Conservation (phyloP, 2,113 vertebrate species). For the Herpailurus yagouaroundi region DNA sequence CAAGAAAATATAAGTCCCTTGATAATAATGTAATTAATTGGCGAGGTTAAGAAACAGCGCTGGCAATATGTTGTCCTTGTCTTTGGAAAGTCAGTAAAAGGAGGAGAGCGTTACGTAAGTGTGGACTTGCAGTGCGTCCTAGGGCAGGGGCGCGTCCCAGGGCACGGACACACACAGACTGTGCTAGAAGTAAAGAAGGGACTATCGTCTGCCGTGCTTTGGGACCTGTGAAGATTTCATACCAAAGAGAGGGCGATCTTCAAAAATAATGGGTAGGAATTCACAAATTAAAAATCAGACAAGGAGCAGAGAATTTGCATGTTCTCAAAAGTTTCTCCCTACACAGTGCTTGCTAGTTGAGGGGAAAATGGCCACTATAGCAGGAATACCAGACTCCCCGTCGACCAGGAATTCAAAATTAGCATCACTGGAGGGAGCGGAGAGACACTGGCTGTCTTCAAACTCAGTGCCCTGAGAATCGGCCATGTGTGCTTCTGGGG, state of each 20-base stretch:
- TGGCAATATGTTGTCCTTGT: no score
- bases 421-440: rapidly evolving
- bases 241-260: background rate
- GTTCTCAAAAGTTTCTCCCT: background rate
- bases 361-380: background rate
- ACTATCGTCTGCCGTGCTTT: background rate
- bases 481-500: background rate
- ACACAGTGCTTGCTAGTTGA: background rate
- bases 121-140: rapidly evolving
- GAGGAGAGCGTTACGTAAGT: background rate
- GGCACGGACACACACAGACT: background rate
- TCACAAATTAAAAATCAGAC: background rate
- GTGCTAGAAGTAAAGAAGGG: background rate
- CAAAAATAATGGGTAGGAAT: background rate
- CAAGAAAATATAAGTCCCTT: background rate
- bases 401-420: background rate
- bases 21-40: background rate
- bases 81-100: background rate
- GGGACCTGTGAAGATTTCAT: background rate
- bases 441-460: background rate
- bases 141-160: rapidly evolving
- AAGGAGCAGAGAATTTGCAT: background rate
- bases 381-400: background rate
- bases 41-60: background rate
- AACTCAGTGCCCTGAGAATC: background rate